These are phyloP conservation scores for Callipepla californica DNA, from an alignment of 2,113 vertebrate species.

Conservation along the genomic window DNA sequence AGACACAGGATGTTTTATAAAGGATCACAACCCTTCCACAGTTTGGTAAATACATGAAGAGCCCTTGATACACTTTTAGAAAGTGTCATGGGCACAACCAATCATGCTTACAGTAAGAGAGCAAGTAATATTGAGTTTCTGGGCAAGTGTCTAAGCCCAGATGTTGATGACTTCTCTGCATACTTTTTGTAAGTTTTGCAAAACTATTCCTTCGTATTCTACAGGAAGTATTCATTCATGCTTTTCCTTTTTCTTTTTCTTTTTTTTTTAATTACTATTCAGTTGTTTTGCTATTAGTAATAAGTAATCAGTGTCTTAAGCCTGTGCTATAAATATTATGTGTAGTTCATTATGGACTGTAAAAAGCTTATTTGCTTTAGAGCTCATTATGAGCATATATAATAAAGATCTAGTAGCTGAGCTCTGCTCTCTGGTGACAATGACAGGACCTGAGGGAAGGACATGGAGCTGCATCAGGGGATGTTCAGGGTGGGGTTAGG, in stretches of 20 bases:
- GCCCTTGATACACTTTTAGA: not conserved
- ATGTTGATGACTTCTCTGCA: not conserved
- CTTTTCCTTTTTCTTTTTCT: not conserved
- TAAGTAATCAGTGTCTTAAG: not conserved
- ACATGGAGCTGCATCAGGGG: not conserved
- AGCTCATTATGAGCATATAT: not conserved
- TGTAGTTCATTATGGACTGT: not conserved
- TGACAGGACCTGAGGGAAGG: too few species aligned
- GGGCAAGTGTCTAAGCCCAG: not conserved
- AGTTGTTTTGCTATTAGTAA: not conserved
- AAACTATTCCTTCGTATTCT: not conserved
- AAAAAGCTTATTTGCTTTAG: not conserved
- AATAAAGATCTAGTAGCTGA: not conserved
- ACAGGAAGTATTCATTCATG: rapidly evolving
- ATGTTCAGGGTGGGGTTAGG: too few species aligned
- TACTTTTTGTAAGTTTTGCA: not conserved
- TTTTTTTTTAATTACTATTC: not conserved
- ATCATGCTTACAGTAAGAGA: not conserved
- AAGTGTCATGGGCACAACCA: not conserved
- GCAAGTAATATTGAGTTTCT: not conserved
- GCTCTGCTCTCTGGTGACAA: not conserved
- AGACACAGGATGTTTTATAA: not conserved
- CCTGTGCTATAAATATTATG: not conserved
- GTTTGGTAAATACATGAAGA: not conserved
- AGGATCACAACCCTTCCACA: not conserved